phyloP scores from a whole-genome alignment of 2,797 vertebrate genomes.

The Chiroxiphia lanceolata region DNA sequence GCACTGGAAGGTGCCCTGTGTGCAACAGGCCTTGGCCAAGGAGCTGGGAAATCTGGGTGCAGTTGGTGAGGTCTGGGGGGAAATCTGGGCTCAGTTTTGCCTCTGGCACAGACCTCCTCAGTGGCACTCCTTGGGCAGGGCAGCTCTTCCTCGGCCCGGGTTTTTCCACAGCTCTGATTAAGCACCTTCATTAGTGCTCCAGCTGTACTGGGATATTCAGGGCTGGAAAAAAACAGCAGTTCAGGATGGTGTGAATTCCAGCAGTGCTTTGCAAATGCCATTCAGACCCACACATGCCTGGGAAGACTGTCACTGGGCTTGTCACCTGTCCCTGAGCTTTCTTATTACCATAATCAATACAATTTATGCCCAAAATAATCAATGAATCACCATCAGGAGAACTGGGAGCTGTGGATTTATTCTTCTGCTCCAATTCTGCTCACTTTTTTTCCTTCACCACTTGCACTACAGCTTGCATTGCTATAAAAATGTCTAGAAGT shows the following conservation, averaged over 20 bases:
- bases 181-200: neutral
- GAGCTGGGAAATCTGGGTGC: neutral
- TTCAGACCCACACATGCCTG: neutral
- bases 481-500: neutral
- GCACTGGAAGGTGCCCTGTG: neutral
- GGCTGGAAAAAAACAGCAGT: neutral
- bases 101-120: neutral
- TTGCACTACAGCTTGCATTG: neutral
- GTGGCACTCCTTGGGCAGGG: neutral
- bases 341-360: slow-evolving; percentile 24
- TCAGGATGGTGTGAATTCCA: neutral
- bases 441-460: neutral
- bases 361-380: neutral
- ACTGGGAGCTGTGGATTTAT: neutral
- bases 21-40: neutral
- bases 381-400: neutral
- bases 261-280: neutral
- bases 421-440: neutral
- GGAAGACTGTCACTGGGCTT: neutral
- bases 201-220: neutral
- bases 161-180: neutral
- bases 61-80: neutral
- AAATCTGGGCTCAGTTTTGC: neutral
- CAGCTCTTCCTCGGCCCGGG: neutral
- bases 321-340: neutral